phyloP scores from a whole-genome alignment of 2,797 vertebrate species.

The Mus caroli region DNA sequence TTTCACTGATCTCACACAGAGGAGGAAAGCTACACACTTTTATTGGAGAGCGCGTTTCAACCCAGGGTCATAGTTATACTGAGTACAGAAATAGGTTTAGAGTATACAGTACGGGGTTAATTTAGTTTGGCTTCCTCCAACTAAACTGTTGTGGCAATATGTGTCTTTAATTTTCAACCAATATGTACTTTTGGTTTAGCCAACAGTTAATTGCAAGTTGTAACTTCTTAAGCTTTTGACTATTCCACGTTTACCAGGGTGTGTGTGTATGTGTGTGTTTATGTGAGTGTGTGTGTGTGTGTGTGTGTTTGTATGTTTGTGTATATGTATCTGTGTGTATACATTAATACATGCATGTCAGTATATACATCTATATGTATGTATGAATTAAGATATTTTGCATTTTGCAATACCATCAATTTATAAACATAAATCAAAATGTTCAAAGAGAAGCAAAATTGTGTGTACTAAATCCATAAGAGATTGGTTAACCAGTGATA shows the following conservation, averaged over 20 bases:
- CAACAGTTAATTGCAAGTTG: neutral
- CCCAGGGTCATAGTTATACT: neutral
- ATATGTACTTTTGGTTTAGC: neutral
- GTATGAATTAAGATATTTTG: neutral
- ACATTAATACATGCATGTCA: neutral
- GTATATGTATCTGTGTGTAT: neutral
- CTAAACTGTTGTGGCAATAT: neutral
- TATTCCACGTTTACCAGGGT: neutral
- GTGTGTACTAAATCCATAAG: neutral
- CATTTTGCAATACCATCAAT: neutral
- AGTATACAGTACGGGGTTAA: neutral
- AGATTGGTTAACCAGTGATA: neutral
- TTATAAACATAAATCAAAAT: neutral
- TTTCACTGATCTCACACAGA: neutral
- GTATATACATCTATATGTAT: neutral
- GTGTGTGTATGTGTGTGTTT: neutral
- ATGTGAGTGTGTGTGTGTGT: neutral
- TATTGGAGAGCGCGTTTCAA: neutral
- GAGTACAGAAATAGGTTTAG: neutral
- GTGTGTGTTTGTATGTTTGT: neutral
- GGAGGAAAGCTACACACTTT: neutral
- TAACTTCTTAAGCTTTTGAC: conserved; percentile 35
- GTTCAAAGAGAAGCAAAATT: neutral
- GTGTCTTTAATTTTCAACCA: neutral
- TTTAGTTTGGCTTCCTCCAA: neutral